Evolutionary conservation across 2,888 invertebrate species (phyloP), one percentile per base, ranked within the genome.

Genomic region (Lissocephala sabroskyi): DNA sequence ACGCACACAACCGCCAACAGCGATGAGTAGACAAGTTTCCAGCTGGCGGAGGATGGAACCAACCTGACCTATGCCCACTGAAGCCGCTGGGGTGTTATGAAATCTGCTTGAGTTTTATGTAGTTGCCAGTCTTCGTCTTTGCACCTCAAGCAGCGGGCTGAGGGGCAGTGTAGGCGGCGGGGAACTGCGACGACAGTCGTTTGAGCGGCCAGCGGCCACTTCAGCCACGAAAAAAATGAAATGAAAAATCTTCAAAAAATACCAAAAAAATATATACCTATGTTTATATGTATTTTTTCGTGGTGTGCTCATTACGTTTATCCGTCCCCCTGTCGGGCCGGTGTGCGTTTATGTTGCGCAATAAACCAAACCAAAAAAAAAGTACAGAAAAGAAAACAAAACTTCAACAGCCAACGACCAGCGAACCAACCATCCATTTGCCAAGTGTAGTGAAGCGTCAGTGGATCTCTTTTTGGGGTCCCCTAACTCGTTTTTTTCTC

Each of bases 271-370:
- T 78, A 73, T 78, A n/a, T n/a, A n/a, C n/a, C 61, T 76, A 70
- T 76, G 76, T 71, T 71, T 67, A 53, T 57, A 53, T 50, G 55
- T 46, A 63, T 30, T 30, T 9, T 23, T 23, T 23, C 23, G 7
- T 23, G 23, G 39, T 59, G 44, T 60, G 65, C 78, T 75, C 67
- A 71, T 75, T 78, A 59, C 73, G 45, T 45, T 71, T 66, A 75
- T 43, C 62, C n/a, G n/a, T n/a, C n/a, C n/a, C n/a, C n/a, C n/a
- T n/a, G n/a, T n/a, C n/a, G n/a, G n/a, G n/a, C n/a, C n/a, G n/a
- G n/a, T n/a, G n/a, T n/a, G n/a, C n/a, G n/a, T n/a, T n/a, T n/a
- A n/a, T n/a, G n/a, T n/a, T n/a, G n/a, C n/a, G n/a, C n/a, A n/a
- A n/a, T n/a, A n/a, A n/a, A n/a, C n/a, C n/a, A n/a, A 70, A 70